Percentiles rank a stretch among this genome's conserved stretches.
Evolutionary conservation across 2,113 vertebrate species (phyloP).

Genomic region (Loxodonta africana): DNA sequence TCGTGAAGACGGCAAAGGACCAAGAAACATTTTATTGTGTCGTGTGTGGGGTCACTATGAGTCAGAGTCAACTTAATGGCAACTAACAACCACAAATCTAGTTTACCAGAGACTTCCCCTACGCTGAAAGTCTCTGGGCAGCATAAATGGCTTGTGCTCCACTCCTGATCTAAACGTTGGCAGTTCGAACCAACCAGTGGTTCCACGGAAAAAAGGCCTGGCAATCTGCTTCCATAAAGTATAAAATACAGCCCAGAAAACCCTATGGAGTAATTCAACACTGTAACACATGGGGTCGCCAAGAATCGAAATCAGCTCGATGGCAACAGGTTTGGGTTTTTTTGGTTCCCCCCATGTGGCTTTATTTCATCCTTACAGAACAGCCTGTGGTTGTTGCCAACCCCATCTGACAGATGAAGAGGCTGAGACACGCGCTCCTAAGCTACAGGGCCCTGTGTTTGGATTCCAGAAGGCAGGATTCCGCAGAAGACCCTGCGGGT

Average conservation of each 20-base stretch:
- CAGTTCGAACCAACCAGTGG: background rate
- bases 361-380: conserved; percentile 32
- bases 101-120: too few species aligned
- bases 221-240: background rate
- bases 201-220: background rate
- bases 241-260: background rate
- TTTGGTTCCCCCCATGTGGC: background rate
- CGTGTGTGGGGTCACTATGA: background rate
- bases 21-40: too few species aligned
- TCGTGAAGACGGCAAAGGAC: too few species aligned
- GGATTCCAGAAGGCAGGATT: fast-evolving
- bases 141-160: too few species aligned
- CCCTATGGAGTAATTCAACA: background rate
- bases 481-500: fast-evolving
- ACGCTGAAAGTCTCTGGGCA: too few species aligned
- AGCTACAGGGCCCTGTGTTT: background rate
- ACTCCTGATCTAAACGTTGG: background rate
- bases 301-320: background rate
- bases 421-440: background rate
- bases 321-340: background rate
- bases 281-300: background rate
- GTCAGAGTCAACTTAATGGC: background rate
- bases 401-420: background rate
- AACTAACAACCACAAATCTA: background rate
- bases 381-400: background rate